phyloP scores from a whole-genome alignment of 2,888 invertebrate species.

The Blastobasis adustella region DNA sequence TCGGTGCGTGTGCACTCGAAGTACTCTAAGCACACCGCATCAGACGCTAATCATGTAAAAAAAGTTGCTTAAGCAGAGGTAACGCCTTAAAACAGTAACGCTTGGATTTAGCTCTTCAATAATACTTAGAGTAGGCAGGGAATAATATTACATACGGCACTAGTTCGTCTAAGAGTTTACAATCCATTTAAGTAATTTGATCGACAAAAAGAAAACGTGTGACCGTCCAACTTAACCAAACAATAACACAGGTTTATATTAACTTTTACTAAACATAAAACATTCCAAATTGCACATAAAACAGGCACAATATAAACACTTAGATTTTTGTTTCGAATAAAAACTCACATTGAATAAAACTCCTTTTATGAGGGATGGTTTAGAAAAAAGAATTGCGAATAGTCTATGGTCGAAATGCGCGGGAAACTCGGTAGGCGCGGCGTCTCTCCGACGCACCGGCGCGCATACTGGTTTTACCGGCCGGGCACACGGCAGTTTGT shows the following conservation, averaged over 20 bases:
- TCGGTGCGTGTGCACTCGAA: too few relatives aligned
- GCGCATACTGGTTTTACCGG: conserved; percentile 35
- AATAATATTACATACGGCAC: neutral
- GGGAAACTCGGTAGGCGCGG: conserved; percentile 56
- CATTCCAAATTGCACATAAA: too few relatives aligned
- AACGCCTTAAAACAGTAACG: too few relatives aligned
- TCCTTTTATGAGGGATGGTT: conserved; percentile 49
- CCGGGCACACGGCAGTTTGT: neutral
- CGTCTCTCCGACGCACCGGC: conserved; percentile 35
- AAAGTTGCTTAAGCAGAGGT: too few relatives aligned
- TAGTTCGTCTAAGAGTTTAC: neutral
- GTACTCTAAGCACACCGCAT: too few relatives aligned
- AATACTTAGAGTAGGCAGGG: too few relatives aligned
- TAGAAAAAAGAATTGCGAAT: conserved; percentile 27
- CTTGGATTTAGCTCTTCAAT: too few relatives aligned
- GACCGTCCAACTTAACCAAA: conserved; percentile 1
- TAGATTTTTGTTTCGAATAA: neutral
- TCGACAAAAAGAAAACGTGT: neutral
- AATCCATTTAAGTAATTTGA: too few relatives aligned
- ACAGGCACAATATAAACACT: too few relatives aligned
- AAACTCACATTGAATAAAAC: conserved; percentile 24
- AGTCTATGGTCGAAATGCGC: conserved; percentile 39
- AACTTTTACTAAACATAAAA: too few relatives aligned
- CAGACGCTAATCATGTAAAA: too few relatives aligned
- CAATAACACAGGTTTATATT: neutral